These are phyloP conservation scores for Phoxinus dragarum DNA, from an alignment of 2,797 vertebrate species.

Conservation along the genomic window DNA sequence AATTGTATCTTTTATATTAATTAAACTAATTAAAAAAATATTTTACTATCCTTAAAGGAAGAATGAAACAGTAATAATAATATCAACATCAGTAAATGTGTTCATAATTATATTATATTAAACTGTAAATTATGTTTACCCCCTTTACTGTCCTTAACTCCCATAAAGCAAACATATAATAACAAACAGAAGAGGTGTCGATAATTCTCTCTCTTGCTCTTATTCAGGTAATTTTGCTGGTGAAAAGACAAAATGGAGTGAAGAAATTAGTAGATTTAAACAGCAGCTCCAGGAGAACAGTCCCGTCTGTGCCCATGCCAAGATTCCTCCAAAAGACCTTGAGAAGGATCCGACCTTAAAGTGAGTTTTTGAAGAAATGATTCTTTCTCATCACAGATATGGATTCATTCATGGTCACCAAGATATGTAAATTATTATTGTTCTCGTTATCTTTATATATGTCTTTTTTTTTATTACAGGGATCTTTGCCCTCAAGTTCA, in stretches of 20 bases:
- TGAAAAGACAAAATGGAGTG: not conserved
- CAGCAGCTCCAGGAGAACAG: not conserved
- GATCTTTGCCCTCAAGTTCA: constrained; percentile 5
- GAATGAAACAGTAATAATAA: not conserved
- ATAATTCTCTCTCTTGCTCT: not conserved
- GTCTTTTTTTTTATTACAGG: not conserved
- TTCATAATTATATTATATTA: no score
- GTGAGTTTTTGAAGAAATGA: constrained; percentile 1
- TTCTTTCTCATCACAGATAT: not conserved
- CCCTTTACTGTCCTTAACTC: not conserved
- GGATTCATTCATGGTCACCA: not conserved
- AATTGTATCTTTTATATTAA: not conserved
- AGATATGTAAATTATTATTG: not conserved
- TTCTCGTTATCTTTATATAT: not conserved
- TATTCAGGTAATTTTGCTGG: not conserved
- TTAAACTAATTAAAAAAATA: not conserved
- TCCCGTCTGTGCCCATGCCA: not conserved
- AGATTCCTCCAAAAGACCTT: not conserved
- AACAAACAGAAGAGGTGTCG: not conserved
- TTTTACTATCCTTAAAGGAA: not conserved
- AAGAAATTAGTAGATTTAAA: not conserved
- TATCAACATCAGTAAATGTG: no score
- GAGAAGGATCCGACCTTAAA: not conserved
- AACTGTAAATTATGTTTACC: not conserved
- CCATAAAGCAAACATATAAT: not conserved